A percentile compares a stretch with the other conserved stretches of the same genome.
These are phyloP conservation scores for Xanthorhoe spadicearia DNA, from an alignment of 2,888 invertebrate species.

Conservation along the genomic window DNA sequence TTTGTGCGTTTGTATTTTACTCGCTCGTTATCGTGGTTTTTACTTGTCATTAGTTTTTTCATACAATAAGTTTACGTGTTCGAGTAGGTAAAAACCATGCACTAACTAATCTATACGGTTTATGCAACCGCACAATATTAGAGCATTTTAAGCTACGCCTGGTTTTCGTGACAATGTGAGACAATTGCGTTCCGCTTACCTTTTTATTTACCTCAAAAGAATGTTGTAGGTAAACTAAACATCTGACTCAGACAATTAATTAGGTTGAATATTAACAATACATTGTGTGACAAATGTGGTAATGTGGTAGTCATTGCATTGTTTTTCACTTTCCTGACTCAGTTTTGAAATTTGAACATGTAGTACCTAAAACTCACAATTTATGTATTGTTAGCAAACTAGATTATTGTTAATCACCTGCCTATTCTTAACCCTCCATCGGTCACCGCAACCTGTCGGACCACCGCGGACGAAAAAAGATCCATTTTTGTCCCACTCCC, in stretches of 20 bases:
- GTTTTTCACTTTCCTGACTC: neutral
- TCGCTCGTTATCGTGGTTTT: too few species aligned
- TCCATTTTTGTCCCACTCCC: constrained; percentile 66
- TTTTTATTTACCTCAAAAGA: too few species aligned
- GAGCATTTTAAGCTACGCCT: too few species aligned
- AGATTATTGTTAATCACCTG: constrained; percentile 18
- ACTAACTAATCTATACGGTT: too few species aligned
- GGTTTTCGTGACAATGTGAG: too few species aligned
- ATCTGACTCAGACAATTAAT: constrained; percentile 22
- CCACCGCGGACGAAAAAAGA: constrained; percentile 71
- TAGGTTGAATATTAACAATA: neutral
- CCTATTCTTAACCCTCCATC: constrained; percentile 45
- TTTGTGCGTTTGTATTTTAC: too few species aligned
- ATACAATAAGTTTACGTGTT: too few species aligned
- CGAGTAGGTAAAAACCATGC: too few species aligned
- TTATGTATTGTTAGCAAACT: neutral
- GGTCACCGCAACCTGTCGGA: constrained; percentile 52
- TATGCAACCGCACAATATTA: too few species aligned
- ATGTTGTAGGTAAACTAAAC: neutral
- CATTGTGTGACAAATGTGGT: neutral
- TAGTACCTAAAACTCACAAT: neutral
- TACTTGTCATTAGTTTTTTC: too few species aligned
- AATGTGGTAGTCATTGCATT: neutral
- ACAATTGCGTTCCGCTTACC: too few species aligned
- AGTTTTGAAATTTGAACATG: too few species aligned